phyloP scores from a whole-genome alignment of 2,888 invertebrate species.

The Tholera decimalis region DNA sequence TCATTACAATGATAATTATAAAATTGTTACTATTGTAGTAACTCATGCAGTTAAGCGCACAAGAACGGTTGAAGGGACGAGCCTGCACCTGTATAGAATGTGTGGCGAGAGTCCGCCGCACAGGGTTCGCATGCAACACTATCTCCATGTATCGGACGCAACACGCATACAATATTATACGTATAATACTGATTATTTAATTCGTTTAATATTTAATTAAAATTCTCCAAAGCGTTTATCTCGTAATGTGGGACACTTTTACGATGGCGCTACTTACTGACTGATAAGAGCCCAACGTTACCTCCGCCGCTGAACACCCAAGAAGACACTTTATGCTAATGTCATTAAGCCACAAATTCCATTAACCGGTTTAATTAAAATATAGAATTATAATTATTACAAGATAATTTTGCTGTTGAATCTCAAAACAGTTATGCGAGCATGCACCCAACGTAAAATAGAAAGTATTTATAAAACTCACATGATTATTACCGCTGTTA shows the following conservation, averaged over 20 bases:
- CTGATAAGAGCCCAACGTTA: constrained; percentile 86
- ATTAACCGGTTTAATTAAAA: constrained; percentile 84
- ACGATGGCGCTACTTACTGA: constrained; percentile 89
- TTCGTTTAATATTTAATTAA: constrained; percentile 91
- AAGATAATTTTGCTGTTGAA: constrained; percentile 89
- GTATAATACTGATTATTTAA: constrained; percentile 91
- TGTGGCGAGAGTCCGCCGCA: constrained; percentile 75
- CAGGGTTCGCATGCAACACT: constrained; percentile 79
- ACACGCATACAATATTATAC: constrained; percentile 89
- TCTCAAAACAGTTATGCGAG: constrained; percentile 86
- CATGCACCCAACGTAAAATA: constrained; percentile 82
- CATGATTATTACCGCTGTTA: constrained; percentile 76
- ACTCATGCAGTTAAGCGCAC: constrained; percentile 77
- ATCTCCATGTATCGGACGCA: constrained; percentile 83
- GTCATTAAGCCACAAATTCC: constrained; percentile 85
- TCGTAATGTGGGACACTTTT: constrained; percentile 91
- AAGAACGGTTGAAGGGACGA: constrained; percentile 71
- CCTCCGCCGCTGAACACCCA: constrained; percentile 80
- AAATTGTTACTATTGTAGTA: constrained; percentile 64
- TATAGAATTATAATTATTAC: constrained; percentile 90
- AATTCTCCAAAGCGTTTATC: constrained; percentile 90
- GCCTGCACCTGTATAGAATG: constrained; percentile 68
- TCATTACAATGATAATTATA: constrained; percentile 60
- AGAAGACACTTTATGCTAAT: constrained; percentile 87
- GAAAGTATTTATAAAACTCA: constrained; percentile 82